Base-by-base conservation (phyloP, 2,888 invertebrate genomes). In the Sinelater perroti region DNA sequence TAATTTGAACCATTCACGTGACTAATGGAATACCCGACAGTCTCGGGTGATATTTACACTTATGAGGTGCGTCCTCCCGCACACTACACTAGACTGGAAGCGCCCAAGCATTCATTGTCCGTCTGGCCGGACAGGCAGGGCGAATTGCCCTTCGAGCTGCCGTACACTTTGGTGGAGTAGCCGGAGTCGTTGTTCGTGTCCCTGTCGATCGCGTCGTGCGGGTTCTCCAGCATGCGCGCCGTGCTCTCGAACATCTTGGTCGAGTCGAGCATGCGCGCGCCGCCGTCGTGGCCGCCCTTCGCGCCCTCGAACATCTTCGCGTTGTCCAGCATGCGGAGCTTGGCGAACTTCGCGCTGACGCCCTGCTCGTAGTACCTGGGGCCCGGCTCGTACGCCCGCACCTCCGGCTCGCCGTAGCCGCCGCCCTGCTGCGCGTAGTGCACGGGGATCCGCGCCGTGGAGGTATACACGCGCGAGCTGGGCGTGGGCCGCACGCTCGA, bases 111-210 rank as follows among this genome's bases (percentile, higher is more conserved):
- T 51, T 74, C 75, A 18, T 71, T 70, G 51, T 76, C 75, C 38
- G 72, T 74, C 65, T 76, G 75, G 64, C 67, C 86, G 24, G 88
- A 88, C 40, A 89, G 80, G 72, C 88, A 88, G 1, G 90, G 89
- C n/a, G 89, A 89, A 18, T 90, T 88, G 0, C 90, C 89, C 70
- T 89, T 87, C 4, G 89, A 88, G 64, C 89, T 89, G 0, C 89
- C 89, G 64, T 90, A 90, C 66, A 90, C 88, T 71, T 90, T 88
- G 28, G 91, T 91, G 68, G 91, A 91, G 75, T 93, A 93, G 1
- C 93, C 93, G 0, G 92, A 92, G 77, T 93, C 93, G 64, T 91
- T 91, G 72, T 89, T 91, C 0, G 87, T 86, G 68, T 88, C 88
- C 47, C 86, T 76, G 65, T 87, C 87, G 1, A 82, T 71, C 3